Percentiles rank a stretch among this genome's conserved stretches.
Conservation (phyloP, 2,888 invertebrate genomes). For the Trachelus stipa region DNA sequence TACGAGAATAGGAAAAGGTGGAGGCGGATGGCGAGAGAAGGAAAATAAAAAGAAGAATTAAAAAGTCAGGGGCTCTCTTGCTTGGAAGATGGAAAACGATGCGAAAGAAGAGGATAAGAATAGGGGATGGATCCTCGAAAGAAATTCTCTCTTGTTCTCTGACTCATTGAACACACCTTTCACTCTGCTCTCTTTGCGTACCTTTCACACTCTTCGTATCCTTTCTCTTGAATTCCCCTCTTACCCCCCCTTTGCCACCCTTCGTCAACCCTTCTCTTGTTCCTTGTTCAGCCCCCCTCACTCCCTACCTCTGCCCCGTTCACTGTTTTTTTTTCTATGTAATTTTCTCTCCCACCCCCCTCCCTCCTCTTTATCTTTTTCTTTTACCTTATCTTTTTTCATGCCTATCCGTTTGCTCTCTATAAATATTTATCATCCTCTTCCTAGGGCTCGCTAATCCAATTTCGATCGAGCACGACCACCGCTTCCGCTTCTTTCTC, state of each 20-base stretch:
- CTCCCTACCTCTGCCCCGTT: not conserved
- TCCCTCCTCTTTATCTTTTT: constrained; percentile 16
- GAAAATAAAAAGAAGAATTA: not conserved
- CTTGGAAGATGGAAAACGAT: not conserved
- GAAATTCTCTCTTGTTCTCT: not conserved
- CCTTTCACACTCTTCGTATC: not conserved
- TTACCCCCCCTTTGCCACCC: not conserved
- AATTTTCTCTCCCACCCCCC: not conserved
- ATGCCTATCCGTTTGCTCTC: not conserved
- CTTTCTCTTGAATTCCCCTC: not conserved
- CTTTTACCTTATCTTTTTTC: not conserved
- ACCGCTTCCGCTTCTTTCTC: not conserved
- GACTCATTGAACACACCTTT: not conserved
- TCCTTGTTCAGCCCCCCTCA: too few relatives aligned
- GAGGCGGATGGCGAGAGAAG: not conserved
- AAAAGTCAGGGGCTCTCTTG: too few relatives aligned
- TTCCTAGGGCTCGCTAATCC: not conserved
- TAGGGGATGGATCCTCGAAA: not conserved
- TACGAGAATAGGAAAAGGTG: not conserved
- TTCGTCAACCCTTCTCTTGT: not conserved
- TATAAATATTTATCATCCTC: not conserved
- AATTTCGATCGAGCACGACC: not conserved
- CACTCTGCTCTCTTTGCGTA: not conserved
- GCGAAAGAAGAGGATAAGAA: not conserved
- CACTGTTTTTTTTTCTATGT: not conserved